These are phyloP conservation scores for Oscarella lobularis DNA, from an alignment of 37 sponge, comb jelly and placozoan species.

Conservation along the genomic window DNA sequence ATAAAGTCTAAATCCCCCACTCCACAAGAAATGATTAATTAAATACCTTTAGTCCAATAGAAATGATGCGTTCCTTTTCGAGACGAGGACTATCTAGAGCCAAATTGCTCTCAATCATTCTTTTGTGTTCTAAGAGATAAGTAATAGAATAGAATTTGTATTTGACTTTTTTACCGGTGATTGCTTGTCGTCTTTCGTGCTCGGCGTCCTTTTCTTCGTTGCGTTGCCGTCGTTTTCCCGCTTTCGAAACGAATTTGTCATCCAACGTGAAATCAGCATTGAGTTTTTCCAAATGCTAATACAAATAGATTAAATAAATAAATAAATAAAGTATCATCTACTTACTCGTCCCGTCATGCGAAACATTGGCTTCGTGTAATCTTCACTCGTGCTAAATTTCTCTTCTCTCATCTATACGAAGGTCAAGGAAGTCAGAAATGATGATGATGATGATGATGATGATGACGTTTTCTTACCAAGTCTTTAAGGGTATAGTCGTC, in stretches of 20 bases:
- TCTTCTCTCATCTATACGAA: slow-evolving; percentile 36
- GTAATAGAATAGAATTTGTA: no score
- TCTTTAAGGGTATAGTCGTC: slow-evolving; percentile 36
- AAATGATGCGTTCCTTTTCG: slow-evolving; percentile 50
- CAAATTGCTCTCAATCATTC: slow-evolving; percentile 17
- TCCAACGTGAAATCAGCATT: slow-evolving; percentile 61
- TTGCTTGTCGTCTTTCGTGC: slow-evolving; percentile 7
- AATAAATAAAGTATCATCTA: background rate
- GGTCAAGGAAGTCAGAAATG: background rate
- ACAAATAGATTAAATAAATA: background rate
- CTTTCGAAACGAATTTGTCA: slow-evolving; percentile 52
- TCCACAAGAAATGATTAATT: background rate
- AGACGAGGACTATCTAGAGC: slow-evolving; percentile 43
- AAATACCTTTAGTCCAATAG: slow-evolving; percentile 42
- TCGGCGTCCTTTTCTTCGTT: slow-evolving; percentile 25
- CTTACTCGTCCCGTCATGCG: slow-evolving; percentile 35
- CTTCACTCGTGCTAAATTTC: slow-evolving; percentile 39
- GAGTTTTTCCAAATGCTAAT: slow-evolving; percentile 1
- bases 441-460: background rate
- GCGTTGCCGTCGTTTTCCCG: slow-evolving; percentile 10
- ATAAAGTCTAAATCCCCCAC: background rate
- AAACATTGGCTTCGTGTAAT: slow-evolving; percentile 41
- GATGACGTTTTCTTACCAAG: slow-evolving; percentile 9
- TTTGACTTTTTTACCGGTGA: slow-evolving; percentile 3
- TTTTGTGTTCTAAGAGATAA: background rate